Percentiles rank a stretch among this genome's conserved stretches.
Evolutionary conservation across 2,888 invertebrate genomes (phyloP).

Genomic region (Dexiosoma caninum): DNA sequence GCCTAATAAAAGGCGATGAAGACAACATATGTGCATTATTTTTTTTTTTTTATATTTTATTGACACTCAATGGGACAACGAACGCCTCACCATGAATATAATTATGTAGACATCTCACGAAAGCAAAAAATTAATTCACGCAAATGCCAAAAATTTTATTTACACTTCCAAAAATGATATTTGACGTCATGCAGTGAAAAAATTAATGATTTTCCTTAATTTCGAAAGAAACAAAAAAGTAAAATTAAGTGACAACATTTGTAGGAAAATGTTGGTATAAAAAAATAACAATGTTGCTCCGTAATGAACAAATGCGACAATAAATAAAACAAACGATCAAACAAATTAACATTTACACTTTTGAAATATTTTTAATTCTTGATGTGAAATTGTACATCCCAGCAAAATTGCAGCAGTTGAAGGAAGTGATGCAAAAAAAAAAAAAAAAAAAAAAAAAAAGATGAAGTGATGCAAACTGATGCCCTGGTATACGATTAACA

Average conservation of each 20-base stretch:
- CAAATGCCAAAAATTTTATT: neutral
- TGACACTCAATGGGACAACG: neutral
- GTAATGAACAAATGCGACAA: neutral
- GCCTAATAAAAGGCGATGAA: neutral
- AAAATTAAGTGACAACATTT: too few species aligned
- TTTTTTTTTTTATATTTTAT: neutral
- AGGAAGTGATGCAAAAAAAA: too few species aligned
- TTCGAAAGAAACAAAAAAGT: neutral
- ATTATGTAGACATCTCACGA: neutral
- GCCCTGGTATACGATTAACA: too few species aligned
- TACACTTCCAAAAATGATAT: neutral
- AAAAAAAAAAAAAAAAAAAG: too few species aligned
- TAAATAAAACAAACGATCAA: conserved; percentile 17
- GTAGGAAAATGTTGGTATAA: neutral
- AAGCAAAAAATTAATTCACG: neutral
- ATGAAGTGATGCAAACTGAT: too few species aligned
- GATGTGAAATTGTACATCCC: neutral
- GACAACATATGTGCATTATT: neutral
- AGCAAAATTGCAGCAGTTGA: conserved; percentile 21
- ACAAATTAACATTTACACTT: neutral
- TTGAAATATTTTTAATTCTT: neutral
- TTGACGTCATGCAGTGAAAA: conserved; percentile 54
- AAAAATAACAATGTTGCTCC: neutral
- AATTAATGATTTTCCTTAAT: neutral
- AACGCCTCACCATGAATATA: neutral